Conservation (phyloP, 2,113 vertebrate genomes). For the Cottus gobio region DNA sequence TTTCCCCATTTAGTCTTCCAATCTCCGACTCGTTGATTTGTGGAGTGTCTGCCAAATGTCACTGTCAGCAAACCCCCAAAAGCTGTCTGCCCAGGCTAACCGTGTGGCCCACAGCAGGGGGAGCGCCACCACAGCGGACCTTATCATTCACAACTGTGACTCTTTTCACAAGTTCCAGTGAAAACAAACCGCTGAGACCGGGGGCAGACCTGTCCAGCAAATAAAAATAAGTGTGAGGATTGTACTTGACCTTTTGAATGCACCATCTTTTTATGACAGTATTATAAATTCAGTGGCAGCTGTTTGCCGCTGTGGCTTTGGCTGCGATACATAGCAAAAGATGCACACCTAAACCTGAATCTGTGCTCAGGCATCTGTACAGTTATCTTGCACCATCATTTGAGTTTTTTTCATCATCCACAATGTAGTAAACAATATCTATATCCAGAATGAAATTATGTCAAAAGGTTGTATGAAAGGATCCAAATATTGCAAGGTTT, state of each 20-base stretch:
- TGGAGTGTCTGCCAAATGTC: constrained; percentile 17
- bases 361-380: not conserved
- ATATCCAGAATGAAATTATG: not conserved
- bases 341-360: not conserved
- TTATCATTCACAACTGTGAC: not conserved
- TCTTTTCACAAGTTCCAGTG: not conserved
- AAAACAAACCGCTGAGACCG: not conserved
- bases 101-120: not conserved
- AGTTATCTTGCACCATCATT: not conserved
- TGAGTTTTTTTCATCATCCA: not conserved
- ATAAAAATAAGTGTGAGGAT: not conserved
- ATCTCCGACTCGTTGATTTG: constrained; percentile 28
- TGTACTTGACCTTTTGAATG: not conserved
- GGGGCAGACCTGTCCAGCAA: not conserved
- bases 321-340: not conserved
- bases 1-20: constrained; percentile 10
- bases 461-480: not conserved
- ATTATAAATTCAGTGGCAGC: constrained; percentile 1
- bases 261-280: not conserved
- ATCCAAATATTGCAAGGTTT: not conserved
- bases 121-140: not conserved
- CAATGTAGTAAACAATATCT: not conserved
- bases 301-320: constrained; percentile 4
- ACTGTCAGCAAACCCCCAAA: not conserved
- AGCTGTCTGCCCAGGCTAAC: not conserved